Conservation (phyloP, 2,113 vertebrate species). For the Leuciscus idus region DNA sequence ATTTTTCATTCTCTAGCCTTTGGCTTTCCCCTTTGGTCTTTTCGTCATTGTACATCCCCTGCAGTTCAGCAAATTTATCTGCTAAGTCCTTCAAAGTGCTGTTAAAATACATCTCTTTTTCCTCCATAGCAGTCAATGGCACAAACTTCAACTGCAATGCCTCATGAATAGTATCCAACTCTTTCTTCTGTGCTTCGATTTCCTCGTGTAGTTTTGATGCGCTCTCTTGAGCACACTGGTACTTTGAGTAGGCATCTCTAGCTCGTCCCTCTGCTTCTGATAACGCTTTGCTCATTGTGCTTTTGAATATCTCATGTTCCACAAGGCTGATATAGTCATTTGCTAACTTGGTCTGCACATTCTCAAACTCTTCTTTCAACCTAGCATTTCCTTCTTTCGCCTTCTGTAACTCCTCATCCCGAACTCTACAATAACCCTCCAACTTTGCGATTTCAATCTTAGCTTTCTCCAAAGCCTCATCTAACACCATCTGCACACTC, state of each 20-base stretch:
- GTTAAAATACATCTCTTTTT: constrained; percentile 79
- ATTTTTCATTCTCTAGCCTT: constrained; percentile 75
- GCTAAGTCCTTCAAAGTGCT: constrained; percentile 75
- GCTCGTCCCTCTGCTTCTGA: constrained; percentile 67
- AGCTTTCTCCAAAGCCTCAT: constrained; percentile 75
- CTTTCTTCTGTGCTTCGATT: constrained; percentile 86
- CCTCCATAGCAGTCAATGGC: constrained; percentile 77
- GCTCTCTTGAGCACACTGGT: constrained; percentile 76
- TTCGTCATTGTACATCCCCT: constrained; percentile 65
- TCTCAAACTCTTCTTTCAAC: constrained; percentile 77
- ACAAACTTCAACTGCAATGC: constrained; percentile 88
- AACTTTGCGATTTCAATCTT: constrained; percentile 77
- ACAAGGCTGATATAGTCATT: constrained; percentile 73
- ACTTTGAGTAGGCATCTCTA: constrained; percentile 64
- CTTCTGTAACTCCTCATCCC: constrained; percentile 74
- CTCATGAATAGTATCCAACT: constrained; percentile 91
- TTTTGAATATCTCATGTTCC: constrained; percentile 73
- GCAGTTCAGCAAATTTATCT: constrained; percentile 73
- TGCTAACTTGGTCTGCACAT: constrained; percentile 73
- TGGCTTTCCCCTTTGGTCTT: constrained; percentile 68
- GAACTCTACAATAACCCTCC: constrained; percentile 73
- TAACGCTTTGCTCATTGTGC: constrained; percentile 64
- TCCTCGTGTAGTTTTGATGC: constrained; percentile 79
- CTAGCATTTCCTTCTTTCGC: constrained; percentile 80
- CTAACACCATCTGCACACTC: constrained; percentile 75